Conservation (phyloP, 2,113 vertebrate genomes). For the Coryphaenoides rupestris region DNA sequence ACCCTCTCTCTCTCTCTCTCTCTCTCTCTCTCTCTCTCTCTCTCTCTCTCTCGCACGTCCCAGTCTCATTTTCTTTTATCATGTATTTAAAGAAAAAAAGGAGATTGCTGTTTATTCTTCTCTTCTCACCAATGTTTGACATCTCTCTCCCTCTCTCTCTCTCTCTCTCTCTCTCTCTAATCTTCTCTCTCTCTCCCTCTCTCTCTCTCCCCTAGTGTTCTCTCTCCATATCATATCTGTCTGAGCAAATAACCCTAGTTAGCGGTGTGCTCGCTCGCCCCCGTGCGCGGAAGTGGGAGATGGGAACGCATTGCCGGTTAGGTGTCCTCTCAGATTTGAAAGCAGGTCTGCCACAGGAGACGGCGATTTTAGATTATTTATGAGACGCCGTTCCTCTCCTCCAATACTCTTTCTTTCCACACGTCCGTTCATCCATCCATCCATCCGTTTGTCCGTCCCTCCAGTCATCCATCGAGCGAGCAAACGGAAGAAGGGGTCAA, state of each 20-base stretch:
- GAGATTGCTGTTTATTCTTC: too few relatives aligned
- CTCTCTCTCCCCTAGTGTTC: not conserved
- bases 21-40: too few relatives aligned
- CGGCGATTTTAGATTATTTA: conserved; percentile 57
- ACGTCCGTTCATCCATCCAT: not conserved
- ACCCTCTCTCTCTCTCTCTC: too few relatives aligned
- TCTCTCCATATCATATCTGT: conserved; percentile 16
- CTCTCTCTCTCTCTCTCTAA: not conserved
- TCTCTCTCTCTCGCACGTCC: too few relatives aligned
- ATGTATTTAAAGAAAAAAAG: too few relatives aligned
- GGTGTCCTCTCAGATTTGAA: conserved; percentile 48
- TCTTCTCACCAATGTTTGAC: not conserved
- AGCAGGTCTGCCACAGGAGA: conserved; percentile 37
- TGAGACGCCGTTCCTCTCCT: conserved; percentile 34
- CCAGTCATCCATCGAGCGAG: not conserved
- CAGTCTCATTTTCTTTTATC: too few relatives aligned
- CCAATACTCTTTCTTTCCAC: conserved; percentile 34
- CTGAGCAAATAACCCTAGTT: conserved; percentile 12
- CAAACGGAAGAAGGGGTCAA: conserved; percentile 24
- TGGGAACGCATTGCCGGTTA: conserved; percentile 29
- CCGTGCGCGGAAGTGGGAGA: conserved; percentile 32
- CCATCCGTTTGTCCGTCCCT: not conserved
- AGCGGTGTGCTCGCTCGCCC: not conserved
- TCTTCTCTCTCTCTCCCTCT: not conserved
- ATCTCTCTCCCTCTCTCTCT: not conserved